Base-by-base conservation (phyloP, 2,888 invertebrate genomes). In the Candidula unifasciata region DNA sequence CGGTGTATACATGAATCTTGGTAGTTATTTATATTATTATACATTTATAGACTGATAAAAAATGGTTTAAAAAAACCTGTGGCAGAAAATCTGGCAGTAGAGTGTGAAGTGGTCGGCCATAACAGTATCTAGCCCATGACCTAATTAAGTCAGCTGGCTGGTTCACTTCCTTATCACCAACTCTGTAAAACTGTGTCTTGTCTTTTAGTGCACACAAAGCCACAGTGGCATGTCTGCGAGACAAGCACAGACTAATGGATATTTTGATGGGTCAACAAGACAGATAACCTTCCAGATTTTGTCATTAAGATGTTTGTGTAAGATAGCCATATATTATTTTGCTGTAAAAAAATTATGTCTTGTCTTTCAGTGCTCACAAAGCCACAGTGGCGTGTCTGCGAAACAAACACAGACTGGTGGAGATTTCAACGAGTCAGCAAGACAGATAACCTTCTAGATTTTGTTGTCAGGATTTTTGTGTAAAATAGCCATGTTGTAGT, bases 171-270 rank as follows among this genome's bases (percentile, higher is more conserved):
- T 54, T n/a, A n/a, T n/a, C n/a, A n/a, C 54, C 18, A 54, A 13
- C 18, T 13, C 54, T 66, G 54, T 37, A n/a, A 27, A 27, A 16
- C 30, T 60, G n/a, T 77, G 33, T 33, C 13, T 60, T 6, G 30
- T 33, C 35, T 90, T 90, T 76, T 89, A 92, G 92, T 89, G 91
- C 92, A 21, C 88, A 87, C 80, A 87, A 89, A 71, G 86, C 88
- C 27, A 92, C 91, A 24, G 86, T 89, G 37, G 82, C 87, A 24
- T 64, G 89, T 54, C 85, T 92, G 71, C 88, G 87, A 76, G 85
- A 87, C 57, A 89, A 88, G 74, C 87, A 89, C 82, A 83, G 87
- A n/a, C 79, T 90, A 64, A 82, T 87, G 76, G 89, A 89, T 82
- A 68, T 52, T 27, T 33, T 24, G 30, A 24, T 68, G 3, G 21